These are phyloP conservation scores for Lasioglossum albipes DNA, from an alignment of 1,140 invertebrate genomes.

Conservation along the genomic window DNA sequence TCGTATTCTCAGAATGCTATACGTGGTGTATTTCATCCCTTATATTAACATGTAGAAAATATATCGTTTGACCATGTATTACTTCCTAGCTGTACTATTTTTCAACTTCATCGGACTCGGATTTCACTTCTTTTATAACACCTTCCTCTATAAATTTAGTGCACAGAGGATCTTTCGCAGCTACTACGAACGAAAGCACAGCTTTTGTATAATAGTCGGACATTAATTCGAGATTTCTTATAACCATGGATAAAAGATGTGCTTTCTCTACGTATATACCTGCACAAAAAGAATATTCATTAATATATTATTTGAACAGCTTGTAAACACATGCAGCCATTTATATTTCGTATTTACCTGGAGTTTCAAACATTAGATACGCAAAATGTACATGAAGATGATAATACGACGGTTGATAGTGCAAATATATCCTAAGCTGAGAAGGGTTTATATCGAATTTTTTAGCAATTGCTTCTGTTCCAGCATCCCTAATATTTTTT, in stretches of 20 bases:
- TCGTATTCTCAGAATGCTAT: background rate
- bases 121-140: slow-evolving; percentile 53
- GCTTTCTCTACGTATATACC: slow-evolving; percentile 89
- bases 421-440: slow-evolving; percentile 92
- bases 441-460: slow-evolving; percentile 87
- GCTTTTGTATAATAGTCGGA: slow-evolving; percentile 91
- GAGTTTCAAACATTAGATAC: slow-evolving; percentile 89
- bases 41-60: background rate
- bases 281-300: slow-evolving; percentile 52
- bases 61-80: slow-evolving; percentile 10
- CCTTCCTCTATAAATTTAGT: slow-evolving; percentile 69
- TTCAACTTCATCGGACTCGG: slow-evolving; percentile 22
- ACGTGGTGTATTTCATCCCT: background rate
- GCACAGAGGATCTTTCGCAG: slow-evolving; percentile 81
- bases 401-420: slow-evolving; percentile 98
- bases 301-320: too few species aligned
- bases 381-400: slow-evolving; percentile 97
- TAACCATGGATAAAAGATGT: slow-evolving; percentile 93
- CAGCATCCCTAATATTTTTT: slow-evolving; percentile 88
- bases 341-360: slow-evolving; percentile 81
- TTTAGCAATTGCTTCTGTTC: slow-evolving; percentile 86
- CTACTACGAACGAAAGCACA: slow-evolving; percentile 86
- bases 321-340: slow-evolving; percentile 12
- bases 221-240: slow-evolving; percentile 92
- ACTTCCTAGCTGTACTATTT: slow-evolving; percentile 22